Base-by-base conservation (phyloP, 2,797 vertebrate genomes). In the Ambastaia sidthimunki region DNA sequence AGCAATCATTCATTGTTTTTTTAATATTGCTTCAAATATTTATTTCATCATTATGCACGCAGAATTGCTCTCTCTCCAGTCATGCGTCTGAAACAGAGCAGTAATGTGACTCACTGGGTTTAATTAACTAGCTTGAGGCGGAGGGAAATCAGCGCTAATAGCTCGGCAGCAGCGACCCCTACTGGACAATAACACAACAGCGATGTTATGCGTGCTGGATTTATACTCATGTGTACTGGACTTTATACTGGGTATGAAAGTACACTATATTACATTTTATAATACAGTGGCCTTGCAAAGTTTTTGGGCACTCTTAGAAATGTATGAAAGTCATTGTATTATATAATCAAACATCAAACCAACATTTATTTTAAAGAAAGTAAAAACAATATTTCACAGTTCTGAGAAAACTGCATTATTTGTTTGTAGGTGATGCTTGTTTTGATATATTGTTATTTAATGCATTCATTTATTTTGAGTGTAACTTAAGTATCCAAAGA, bases 91-190 rank as follows among this genome's bases (percentile, higher is more conserved):
- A 19, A 34, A 63, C 21, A 44, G 18, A 3, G 1, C 50, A 55
- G 74, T 67, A 57, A 68, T 41, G 55, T 76, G 74, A 67, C 63
- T 76, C 63, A 67, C 74, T 67, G 1, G n/a, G 34, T 18, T 55
- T 28, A 67, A 68, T 76, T 19, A 68, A 76, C 34, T 48, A 9
- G 34, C 34, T 57, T 16, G 11, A 76, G 50, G 34, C 34, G 2
- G 0, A 16, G 41, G 16, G 57, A 62, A 13, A 55, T 76, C 47
- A 55, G 62, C 28, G 34, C 3, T 19, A 4, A 16, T 13, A 11
- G 63, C 50, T 76, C 50, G 19, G 50, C 52, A 47, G 50, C 52
- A 47, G 74, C 6, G 34, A 28, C 50, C 23, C 74, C 74, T 68
- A 19, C 41, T 76, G 74, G 63, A 57, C 19, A 50, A 3, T 44